A percentile compares a stretch with the other conserved stretches of the same genome.
Conservation (phyloP, 2,888 invertebrate species). For the Parnassius apollo region DNA sequence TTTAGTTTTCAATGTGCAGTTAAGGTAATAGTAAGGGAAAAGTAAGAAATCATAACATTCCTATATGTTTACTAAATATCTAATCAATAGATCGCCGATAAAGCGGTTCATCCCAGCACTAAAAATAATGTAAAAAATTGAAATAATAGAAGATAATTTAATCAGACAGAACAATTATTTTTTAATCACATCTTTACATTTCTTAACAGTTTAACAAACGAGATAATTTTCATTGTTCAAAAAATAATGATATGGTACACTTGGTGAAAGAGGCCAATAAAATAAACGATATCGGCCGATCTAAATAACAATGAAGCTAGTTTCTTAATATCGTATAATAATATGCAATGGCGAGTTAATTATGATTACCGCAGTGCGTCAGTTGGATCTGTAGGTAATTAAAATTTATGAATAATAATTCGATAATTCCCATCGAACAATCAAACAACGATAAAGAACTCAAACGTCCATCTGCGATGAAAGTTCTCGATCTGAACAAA, state of each 20-base stretch:
- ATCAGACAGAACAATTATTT: no score
- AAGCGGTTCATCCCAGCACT: no score
- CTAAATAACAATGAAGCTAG: constrained; percentile 55
- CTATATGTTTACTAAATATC: no score
- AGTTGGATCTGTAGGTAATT: constrained; percentile 55
- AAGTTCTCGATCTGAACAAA: constrained; percentile 50
- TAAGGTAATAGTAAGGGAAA: no score
- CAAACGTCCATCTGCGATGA: constrained; percentile 53
- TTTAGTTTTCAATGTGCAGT: no score
- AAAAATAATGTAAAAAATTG: no score
- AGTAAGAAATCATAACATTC: no score
- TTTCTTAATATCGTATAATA: constrained; percentile 53
- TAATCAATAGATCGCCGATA: no score
- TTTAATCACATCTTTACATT: no score
- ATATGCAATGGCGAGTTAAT: constrained; percentile 55
- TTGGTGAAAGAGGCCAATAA: constrained; percentile 46
- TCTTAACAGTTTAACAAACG: no score
- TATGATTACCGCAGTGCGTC: constrained; percentile 47
- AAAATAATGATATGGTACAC: background rate
- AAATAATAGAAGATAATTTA: no score
- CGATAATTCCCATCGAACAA: constrained; percentile 50
- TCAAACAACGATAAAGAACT: constrained; percentile 54
- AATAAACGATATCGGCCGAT: constrained; percentile 47
- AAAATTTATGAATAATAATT: constrained; percentile 60
- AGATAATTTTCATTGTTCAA: background rate